Percentiles rank a stretch among this genome's conserved stretches.
Evolutionary conservation across 2,888 invertebrate species (phyloP).

Genomic region (Tortrix viridana): DNA sequence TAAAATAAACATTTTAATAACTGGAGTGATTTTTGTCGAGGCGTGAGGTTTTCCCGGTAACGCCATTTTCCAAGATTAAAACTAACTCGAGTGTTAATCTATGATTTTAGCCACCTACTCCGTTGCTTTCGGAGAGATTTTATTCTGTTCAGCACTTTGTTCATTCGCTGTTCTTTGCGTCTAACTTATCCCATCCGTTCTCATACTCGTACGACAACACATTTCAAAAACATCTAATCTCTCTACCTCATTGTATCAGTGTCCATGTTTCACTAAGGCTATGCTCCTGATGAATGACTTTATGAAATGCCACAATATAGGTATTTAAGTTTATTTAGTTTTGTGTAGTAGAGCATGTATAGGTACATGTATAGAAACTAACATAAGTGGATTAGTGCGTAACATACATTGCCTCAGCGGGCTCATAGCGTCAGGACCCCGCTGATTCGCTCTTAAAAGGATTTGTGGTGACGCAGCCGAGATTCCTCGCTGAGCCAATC

Average conservation of each 20-base stretch:
- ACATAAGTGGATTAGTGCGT: constrained; percentile 20
- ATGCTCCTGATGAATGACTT: no score
- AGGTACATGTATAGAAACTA: neutral
- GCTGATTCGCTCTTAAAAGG: constrained; percentile 50
- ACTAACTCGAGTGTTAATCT: neutral
- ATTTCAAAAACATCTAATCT: no score
- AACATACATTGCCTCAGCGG: constrained; percentile 14
- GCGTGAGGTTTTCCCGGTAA: neutral
- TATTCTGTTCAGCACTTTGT: no score
- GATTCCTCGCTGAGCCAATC: constrained; percentile 40
- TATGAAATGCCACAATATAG: no score
- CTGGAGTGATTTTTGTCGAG: neutral
- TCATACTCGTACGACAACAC: no score
- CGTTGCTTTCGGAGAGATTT: neutral
- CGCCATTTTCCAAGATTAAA: neutral
- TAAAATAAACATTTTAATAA: constrained; percentile 3
- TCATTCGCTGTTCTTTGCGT: no score
- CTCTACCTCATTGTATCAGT: no score
- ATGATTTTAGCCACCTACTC: neutral
- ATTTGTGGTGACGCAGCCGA: constrained; percentile 55
- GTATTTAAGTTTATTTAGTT: no score
- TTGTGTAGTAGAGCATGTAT: neutral
- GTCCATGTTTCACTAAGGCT: no score
- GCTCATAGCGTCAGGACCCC: constrained; percentile 10
- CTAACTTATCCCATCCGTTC: no score